phyloP scores from a whole-genome alignment of 2,888 invertebrate genomes.

The Pseudococcus longispinus region DNA sequence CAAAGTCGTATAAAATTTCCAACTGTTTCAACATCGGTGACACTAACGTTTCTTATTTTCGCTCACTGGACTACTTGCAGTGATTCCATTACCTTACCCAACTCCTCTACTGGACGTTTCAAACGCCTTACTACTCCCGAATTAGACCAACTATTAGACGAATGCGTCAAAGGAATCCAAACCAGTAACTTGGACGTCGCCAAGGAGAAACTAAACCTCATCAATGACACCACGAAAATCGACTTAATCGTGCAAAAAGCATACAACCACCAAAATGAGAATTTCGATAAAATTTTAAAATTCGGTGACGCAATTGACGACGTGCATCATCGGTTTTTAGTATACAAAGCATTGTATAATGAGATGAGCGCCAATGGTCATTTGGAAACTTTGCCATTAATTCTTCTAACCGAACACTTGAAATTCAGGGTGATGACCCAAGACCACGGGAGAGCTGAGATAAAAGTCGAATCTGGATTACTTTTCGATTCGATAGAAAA shows the following conservation, averaged over 20 bases:
- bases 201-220: background rate
- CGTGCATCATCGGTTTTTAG: background rate
- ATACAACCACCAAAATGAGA: background rate
- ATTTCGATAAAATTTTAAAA: background rate
- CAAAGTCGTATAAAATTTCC: background rate
- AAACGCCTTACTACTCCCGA: background rate
- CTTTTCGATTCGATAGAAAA: background rate
- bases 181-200: background rate
- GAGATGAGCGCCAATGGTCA: background rate
- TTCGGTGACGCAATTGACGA: background rate
- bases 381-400: background rate
- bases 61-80: background rate
- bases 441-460: background rate
- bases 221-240: background rate
- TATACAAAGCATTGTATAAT: background rate
- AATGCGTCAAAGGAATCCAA: background rate
- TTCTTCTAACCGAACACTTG: background rate
- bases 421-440: background rate
- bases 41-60: background rate
- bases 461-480: background rate
- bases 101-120: background rate
- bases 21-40: background rate
- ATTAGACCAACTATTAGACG: background rate
- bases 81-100: background rate
- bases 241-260: background rate